A percentile compares a stretch with the other conserved stretches of the same genome.
Evolutionary conservation across 2,113 vertebrate species (phyloP).

Genomic region (Crotalus horridus): DNA sequence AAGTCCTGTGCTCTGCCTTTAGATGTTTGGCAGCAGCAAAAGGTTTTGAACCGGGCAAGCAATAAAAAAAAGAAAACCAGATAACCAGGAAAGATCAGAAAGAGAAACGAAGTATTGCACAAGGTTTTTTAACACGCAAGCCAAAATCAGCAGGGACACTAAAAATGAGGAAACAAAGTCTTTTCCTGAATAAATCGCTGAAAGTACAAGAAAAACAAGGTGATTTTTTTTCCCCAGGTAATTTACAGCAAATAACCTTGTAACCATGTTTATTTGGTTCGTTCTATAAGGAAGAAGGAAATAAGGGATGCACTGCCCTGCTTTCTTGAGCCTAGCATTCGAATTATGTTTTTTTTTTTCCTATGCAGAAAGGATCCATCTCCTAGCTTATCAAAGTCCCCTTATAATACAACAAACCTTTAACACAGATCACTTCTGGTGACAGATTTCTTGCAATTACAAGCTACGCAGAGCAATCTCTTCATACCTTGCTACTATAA

Average conservation of each 20-base stretch:
- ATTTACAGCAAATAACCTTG: neutral
- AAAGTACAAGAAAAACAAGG: neutral
- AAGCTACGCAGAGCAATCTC: neutral
- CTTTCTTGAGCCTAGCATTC: neutral
- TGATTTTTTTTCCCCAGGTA: too few species aligned
- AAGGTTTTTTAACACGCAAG: neutral
- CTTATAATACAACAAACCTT: too few species aligned
- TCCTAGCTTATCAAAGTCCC: too few species aligned
- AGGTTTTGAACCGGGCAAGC: neutral
- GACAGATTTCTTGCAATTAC: neutral
- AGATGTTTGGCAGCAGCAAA: neutral
- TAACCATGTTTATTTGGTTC: neutral
- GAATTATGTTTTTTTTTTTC: neutral
- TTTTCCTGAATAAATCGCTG: neutral
- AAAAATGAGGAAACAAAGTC: neutral
- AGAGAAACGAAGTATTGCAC: neutral
- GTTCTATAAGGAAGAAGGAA: neutral
- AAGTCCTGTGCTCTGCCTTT: neutral
- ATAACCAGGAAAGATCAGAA: neutral
- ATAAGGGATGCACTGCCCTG: neutral
- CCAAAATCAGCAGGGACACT: neutral
- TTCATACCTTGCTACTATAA: neutral
- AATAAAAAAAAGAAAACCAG: neutral
- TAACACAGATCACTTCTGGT: neutral
- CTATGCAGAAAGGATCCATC: neutral